These are phyloP conservation scores for Amphiura filiformis DNA, from an alignment of 35 echinoderm and acorn worm genomes.

Conservation along the genomic window DNA sequence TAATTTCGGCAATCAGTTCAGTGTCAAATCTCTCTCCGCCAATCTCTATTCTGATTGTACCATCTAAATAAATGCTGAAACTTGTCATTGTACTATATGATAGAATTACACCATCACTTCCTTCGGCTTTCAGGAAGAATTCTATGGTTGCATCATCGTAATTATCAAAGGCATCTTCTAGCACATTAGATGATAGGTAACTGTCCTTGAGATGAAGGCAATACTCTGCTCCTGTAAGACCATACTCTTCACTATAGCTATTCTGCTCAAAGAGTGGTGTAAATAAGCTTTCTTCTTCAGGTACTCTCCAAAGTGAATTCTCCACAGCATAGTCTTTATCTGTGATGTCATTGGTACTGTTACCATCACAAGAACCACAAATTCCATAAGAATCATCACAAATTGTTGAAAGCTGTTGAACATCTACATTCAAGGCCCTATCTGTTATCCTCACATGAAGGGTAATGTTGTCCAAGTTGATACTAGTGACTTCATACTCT, in stretches of 20 bases:
- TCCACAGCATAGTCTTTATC: conserved; percentile 13
- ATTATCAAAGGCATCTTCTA: conserved; percentile 53
- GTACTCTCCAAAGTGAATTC: background rate
- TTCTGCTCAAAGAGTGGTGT: conserved; percentile 37
- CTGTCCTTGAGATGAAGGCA: conserved; percentile 48
- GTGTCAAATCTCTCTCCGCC: conserved; percentile 54
- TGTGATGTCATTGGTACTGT: conserved; percentile 67
- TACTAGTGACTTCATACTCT: conserved; percentile 43
- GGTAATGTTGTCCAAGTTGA: background rate
- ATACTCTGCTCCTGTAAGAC: conserved; percentile 46
- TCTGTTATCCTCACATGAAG: conserved; percentile 48
- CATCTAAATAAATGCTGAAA: conserved; percentile 52
- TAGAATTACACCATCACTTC: conserved; percentile 55
- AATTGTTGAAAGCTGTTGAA: conserved; percentile 7
- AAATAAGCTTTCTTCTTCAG: conserved; percentile 29
- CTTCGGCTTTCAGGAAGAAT: conserved; percentile 42
- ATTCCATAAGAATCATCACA: conserved; percentile 47
- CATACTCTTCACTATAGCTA: conserved; percentile 40
- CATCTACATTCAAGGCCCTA: conserved; percentile 40
- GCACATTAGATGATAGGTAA: conserved; percentile 56
- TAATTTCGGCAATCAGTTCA: conserved; percentile 20
- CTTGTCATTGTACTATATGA: conserved; percentile 54
- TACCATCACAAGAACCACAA: conserved; percentile 82
- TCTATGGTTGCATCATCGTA: conserved; percentile 53
- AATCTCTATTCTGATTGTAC: conserved; percentile 48